A percentile compares a stretch with the other conserved stretches of the same genome.
These are phyloP conservation scores for Choreutis nemorana DNA, from an alignment of 2,888 invertebrate species.

Conservation along the genomic window DNA sequence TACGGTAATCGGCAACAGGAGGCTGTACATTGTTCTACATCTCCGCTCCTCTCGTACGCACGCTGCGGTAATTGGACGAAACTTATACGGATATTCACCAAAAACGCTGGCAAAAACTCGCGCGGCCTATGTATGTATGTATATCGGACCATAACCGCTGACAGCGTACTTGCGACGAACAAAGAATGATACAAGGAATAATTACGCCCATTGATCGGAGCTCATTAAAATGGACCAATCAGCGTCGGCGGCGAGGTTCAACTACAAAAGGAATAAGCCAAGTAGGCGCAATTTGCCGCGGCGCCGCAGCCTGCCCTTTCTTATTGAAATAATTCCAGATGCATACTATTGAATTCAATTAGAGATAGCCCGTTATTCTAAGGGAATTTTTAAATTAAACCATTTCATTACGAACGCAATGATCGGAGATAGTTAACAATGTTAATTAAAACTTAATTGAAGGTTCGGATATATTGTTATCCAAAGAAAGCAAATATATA, in stretches of 20 bases:
- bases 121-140: conserved; percentile 14
- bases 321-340: conserved; percentile 47
- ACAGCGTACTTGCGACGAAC: conserved; percentile 43
- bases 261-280: conserved; percentile 39
- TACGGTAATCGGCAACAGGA: conserved; percentile 26
- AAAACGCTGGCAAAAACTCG: conserved; percentile 43
- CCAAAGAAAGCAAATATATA: too few species aligned
- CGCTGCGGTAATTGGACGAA: conserved; percentile 37
- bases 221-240: conserved; percentile 59
- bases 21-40: conserved; percentile 40
- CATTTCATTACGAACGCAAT: too few species aligned
- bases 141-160: conserved; percentile 35
- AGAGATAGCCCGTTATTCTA: conserved; percentile 24
- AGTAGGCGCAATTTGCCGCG: conserved; percentile 49
- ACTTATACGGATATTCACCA: conserved; percentile 39
- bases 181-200: conserved; percentile 60
- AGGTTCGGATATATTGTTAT: too few species aligned
- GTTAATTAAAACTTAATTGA: too few species aligned
- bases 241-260: conserved; percentile 22
- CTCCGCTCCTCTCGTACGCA: conserved; percentile 19
- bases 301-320: conserved; percentile 47
- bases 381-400: conserved; percentile 34
- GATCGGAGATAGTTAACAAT: too few species aligned
- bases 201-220: conserved; percentile 62
- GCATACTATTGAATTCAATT: conserved; percentile 46